Percentiles rank a stretch among this genome's conserved stretches.
phyloP scores from a whole-genome alignment of 1,140 invertebrate species.

The Myzus persicae region DNA sequence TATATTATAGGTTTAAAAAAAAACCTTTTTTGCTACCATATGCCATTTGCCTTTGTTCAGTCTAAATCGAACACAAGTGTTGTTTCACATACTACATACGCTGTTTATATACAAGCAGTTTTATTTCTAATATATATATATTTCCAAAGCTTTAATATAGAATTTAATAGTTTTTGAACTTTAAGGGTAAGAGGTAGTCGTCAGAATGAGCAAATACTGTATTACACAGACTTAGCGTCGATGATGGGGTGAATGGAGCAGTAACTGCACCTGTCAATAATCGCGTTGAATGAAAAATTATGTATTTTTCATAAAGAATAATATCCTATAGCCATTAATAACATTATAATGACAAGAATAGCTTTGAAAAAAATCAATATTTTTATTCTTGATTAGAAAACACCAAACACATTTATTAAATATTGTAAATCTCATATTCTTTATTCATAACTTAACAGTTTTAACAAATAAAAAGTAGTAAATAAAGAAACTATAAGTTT shows the following conservation, averaged over 20 bases:
- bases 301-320: background rate
- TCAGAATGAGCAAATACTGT: background rate
- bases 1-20: background rate
- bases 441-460: background rate
- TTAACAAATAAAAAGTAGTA: background rate
- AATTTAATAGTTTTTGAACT: background rate
- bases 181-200: background rate
- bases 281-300: background rate
- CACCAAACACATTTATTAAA: background rate
- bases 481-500: background rate
- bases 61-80: background rate
- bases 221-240: background rate
- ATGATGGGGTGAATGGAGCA: background rate
- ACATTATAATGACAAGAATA: background rate
- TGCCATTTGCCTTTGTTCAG: slow-evolving; percentile 14
- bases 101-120: background rate
- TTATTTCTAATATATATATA: background rate
- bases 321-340: background rate
- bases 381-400: slow-evolving; percentile 3
- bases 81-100: background rate
- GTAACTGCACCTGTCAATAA: background rate
- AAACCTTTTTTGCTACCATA: background rate
- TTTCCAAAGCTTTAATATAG: background rate
- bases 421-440: background rate
- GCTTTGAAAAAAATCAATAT: background rate